phyloP scores from a whole-genome alignment of 2,888 invertebrate species.

The Marronus borbonicus region DNA sequence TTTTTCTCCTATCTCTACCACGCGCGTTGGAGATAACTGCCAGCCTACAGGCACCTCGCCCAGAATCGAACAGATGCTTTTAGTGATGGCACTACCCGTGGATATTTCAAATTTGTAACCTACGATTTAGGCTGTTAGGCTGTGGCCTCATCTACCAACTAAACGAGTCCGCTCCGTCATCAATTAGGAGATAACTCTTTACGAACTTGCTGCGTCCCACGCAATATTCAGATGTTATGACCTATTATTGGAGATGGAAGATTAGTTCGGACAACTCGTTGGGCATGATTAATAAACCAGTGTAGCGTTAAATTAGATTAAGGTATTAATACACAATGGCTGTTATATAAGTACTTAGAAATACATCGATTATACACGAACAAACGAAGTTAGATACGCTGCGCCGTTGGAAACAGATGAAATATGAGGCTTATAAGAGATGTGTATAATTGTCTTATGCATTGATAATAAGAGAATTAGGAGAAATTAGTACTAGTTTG shows the following conservation, averaged over 20 bases:
- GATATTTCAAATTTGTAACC: constrained; percentile 25
- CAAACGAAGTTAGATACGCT: no score
- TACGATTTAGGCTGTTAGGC: background rate
- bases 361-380: no score
- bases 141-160: background rate
- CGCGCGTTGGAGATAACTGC: constrained; percentile 19
- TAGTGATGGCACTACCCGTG: background rate
- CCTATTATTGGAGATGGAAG: constrained; percentile 29
- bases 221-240: background rate
- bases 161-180: constrained; percentile 11
- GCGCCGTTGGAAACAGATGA: no score
- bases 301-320: constrained; percentile 26
- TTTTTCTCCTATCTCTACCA: constrained; percentile 15
- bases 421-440: no score
- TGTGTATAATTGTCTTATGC: no score
- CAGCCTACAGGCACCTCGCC: constrained; percentile 4
- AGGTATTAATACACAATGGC: background rate
- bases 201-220: background rate
- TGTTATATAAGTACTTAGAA: background rate
- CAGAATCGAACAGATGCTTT: background rate
- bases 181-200: constrained; percentile 31
- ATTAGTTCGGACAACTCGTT: constrained; percentile 21
- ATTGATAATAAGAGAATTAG: no score
- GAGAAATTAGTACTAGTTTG: no score
- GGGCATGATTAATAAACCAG: constrained; percentile 21